phyloP scores from a whole-genome alignment of 2,797 vertebrate species.

The Sebastes oblongus region DNA sequence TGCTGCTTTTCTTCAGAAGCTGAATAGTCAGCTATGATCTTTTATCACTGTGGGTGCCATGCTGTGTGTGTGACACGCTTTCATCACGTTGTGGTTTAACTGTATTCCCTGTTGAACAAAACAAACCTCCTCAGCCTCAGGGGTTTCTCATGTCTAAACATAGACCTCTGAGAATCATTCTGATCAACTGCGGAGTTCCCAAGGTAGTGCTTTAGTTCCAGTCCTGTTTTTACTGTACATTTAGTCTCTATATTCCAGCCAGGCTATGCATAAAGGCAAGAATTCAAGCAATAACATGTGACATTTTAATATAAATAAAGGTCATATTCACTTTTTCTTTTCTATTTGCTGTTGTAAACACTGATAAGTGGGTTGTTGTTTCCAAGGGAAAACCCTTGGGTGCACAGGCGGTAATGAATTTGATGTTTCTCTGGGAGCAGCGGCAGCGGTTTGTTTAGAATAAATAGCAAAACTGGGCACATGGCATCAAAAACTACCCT shows the following conservation, averaged over 20 bases:
- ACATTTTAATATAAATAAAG: slow-evolving; percentile 24
- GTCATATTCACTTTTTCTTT: slow-evolving; percentile 14
- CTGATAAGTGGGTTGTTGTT: slow-evolving; percentile 38
- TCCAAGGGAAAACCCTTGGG: slow-evolving; percentile 18
- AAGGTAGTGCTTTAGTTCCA: slow-evolving; percentile 33
- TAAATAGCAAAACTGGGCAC: slow-evolving; percentile 27
- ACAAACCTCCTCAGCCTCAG: slow-evolving; percentile 63
- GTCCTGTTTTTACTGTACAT: slow-evolving; percentile 20
- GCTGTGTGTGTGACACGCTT: slow-evolving; percentile 68
- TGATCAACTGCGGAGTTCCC: slow-evolving; percentile 56
- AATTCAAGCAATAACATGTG: not conserved
- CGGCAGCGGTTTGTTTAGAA: slow-evolving; percentile 29
- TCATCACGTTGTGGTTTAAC: slow-evolving; percentile 65
- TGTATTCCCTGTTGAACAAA: slow-evolving; percentile 66
- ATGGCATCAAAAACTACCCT: not conserved
- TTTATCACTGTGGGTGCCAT: slow-evolving; percentile 56
- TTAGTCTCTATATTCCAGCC: slow-evolving; percentile 4
- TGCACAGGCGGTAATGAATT: slow-evolving; percentile 39
- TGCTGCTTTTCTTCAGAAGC: slow-evolving; percentile 47
- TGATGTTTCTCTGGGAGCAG: slow-evolving; percentile 29
- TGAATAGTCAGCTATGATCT: slow-evolving; percentile 59
- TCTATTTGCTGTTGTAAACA: slow-evolving; percentile 40
- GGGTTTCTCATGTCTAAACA: slow-evolving; percentile 68
- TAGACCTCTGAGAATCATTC: slow-evolving; percentile 55
- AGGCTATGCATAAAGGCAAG: slow-evolving; percentile 1